These are phyloP conservation scores for Tetramorium alpestre DNA, from an alignment of 1,140 invertebrate species.

Conservation along the genomic window DNA sequence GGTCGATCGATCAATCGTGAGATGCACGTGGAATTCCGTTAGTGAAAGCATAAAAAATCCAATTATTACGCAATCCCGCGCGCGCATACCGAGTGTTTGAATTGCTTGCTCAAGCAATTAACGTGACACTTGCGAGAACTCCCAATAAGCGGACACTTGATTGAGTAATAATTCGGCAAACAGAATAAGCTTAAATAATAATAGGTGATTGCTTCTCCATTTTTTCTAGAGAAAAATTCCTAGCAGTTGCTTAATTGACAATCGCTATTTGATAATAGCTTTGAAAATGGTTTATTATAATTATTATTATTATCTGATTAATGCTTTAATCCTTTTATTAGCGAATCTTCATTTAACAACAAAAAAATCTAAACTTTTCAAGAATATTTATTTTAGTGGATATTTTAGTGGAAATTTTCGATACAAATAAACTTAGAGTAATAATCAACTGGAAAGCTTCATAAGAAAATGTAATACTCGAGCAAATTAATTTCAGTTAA, in stretches of 20 bases:
- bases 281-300: neutral
- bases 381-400: neutral
- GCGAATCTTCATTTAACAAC: neutral
- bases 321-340: neutral
- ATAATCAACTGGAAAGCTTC: neutral
- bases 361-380: neutral
- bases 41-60: constrained; percentile 39
- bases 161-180: constrained; percentile 39
- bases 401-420: neutral
- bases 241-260: neutral
- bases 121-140: neutral
- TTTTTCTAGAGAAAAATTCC: neutral
- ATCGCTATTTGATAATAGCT: neutral
- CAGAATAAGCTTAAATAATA: neutral
- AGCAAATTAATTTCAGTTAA: neutral
- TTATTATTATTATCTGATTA: neutral
- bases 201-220: neutral
- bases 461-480: neutral
- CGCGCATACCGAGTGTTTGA: neutral
- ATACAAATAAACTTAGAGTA: neutral
- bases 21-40: constrained; percentile 13
- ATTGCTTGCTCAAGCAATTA: constrained; percentile 18
- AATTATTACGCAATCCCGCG: constrained; percentile 2
- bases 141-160: constrained; percentile 11
- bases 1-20: neutral